These are phyloP conservation scores for Epinephelus awoara DNA, from an alignment of 2,797 vertebrate species.

Conservation along the genomic window DNA sequence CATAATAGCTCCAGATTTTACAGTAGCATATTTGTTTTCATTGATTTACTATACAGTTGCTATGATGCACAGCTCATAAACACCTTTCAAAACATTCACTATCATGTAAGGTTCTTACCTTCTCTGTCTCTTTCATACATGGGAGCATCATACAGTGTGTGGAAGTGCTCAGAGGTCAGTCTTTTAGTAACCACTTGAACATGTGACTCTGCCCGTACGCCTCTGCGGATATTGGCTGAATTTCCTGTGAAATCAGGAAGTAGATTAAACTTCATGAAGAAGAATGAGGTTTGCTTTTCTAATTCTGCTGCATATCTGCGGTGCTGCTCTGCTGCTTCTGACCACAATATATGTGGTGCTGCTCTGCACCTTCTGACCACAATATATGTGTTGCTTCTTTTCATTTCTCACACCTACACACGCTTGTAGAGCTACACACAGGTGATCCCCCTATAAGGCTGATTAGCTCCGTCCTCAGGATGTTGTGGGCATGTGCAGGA, in stretches of 20 bases:
- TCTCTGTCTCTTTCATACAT: constrained; percentile 15
- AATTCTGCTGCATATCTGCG: neutral
- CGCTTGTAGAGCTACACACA: neutral
- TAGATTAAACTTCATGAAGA: neutral
- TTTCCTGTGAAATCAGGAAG: constrained; percentile 70
- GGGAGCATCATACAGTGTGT: constrained; percentile 11
- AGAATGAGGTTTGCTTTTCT: constrained; percentile 7
- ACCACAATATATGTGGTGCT: neutral
- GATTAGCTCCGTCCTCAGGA: neutral
- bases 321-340: neutral
- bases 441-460: neutral
- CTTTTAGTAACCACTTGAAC: constrained; percentile 8
- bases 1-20: neutral
- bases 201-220: constrained; percentile 1
- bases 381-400: neutral
- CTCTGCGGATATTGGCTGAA: neutral
- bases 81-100: neutral
- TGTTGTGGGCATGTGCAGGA: neutral
- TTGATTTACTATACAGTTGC: neutral
- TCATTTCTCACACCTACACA: neutral
- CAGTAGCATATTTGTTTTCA: neutral
- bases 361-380: neutral
- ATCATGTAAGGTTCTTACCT: constrained; percentile 64
- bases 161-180: neutral
- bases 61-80: neutral